These are phyloP conservation scores for Caenorhabditis uteleia DNA, from an alignment of 2,888 invertebrate species.

Conservation along the genomic window DNA sequence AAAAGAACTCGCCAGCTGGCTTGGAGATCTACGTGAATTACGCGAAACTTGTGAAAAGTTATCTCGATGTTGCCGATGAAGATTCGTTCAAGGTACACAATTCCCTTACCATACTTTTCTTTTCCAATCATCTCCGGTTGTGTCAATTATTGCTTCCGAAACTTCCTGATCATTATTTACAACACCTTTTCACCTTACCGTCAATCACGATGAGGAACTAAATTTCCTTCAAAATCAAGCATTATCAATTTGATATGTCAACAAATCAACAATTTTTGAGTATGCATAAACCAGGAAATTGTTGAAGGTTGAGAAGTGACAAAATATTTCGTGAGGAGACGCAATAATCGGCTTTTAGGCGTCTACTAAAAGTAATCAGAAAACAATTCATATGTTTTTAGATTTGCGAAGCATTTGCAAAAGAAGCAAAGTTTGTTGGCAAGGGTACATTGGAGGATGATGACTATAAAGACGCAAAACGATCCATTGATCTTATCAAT, in stretches of 20 bases:
- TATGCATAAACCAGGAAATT: too few relatives aligned
- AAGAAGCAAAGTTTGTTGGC: conserved; percentile 55
- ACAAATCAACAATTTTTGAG: too few relatives aligned
- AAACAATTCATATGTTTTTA: conserved; percentile 16
- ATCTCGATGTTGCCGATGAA: conserved; percentile 55
- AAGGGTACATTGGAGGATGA: conserved; percentile 51
- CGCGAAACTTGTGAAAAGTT: conserved; percentile 54
- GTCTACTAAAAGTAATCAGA: too few relatives aligned
- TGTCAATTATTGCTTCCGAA: background rate
- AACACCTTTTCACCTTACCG: background rate
- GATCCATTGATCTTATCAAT: conserved; percentile 48
- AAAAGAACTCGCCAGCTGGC: conserved; percentile 48
- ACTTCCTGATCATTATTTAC: background rate
- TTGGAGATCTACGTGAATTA: conserved; percentile 45
- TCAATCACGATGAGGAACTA: background rate
- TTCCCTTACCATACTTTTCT: too few relatives aligned
- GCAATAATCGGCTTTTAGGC: too few relatives aligned
- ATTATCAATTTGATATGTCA: too few relatives aligned
- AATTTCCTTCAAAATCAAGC: background rate
- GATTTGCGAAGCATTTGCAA: conserved; percentile 49
- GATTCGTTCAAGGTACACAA: conserved; percentile 57
- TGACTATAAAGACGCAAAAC: conserved; percentile 50
- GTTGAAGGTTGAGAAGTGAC: too few relatives aligned
- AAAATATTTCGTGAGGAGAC: too few relatives aligned
- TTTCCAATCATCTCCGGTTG: background rate